These are phyloP conservation scores for Odontophorus gujanensis DNA, from an alignment of 2,113 vertebrate genomes.

Conservation along the genomic window DNA sequence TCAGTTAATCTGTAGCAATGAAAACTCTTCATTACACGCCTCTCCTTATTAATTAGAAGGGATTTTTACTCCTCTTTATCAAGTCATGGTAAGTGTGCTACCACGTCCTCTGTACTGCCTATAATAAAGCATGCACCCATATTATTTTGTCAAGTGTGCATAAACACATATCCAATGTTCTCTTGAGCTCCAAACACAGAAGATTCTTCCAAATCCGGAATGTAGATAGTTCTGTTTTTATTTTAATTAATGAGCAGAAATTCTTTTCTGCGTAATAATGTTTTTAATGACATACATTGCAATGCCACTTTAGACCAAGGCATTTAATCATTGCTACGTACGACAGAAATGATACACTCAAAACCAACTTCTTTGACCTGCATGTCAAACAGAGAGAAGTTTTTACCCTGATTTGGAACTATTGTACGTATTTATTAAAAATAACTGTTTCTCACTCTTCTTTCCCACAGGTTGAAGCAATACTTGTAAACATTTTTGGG, in stretches of 20 bases:
- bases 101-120: not conserved
- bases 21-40: conserved; percentile 71
- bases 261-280: not conserved
- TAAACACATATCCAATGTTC: not conserved
- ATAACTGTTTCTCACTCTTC: not conserved
- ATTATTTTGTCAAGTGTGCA: conserved; percentile 1
- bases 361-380: not conserved
- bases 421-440: not conserved
- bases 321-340: not conserved
- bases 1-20: conserved; percentile 76
- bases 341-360: not conserved
- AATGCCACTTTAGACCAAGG: not conserved
- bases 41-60: conserved; percentile 74
- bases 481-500: conserved; percentile 97
- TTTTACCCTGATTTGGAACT: not conserved
- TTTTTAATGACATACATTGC: not conserved
- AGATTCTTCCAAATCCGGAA: not conserved
- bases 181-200: not conserved
- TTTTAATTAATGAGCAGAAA: not conserved
- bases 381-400: not conserved
- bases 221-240: not conserved
- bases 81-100: conserved; percentile 62
- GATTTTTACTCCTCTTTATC: conserved; percentile 73
- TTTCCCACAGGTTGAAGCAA: conserved; percentile 90
- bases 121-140: conserved; percentile 43